Evolutionary conservation across 1,140 invertebrate species (phyloP).

Genomic region (Ceratitis capitata): DNA sequence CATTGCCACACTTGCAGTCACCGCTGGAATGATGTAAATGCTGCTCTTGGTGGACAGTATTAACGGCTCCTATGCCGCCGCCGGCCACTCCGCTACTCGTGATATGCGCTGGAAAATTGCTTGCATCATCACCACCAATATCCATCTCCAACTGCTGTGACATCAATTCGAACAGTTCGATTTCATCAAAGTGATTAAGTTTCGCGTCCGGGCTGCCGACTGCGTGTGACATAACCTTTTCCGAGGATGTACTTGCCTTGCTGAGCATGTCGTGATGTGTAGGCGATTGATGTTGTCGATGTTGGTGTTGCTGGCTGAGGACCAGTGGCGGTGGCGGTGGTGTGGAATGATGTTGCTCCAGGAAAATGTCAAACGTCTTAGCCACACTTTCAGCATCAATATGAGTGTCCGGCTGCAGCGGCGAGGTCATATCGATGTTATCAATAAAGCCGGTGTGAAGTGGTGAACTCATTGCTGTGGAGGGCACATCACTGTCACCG

Average conservation of each 20-base stretch:
- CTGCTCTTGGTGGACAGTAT: conserved; percentile 29
- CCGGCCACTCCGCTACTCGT: background rate
- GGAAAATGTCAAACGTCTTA: conserved; percentile 60
- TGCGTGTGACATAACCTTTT: background rate
- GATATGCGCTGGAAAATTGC: background rate
- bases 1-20: background rate
- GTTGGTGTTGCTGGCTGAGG: conserved; percentile 41
- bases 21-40: conserved; percentile 26
- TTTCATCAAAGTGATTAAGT: conserved; percentile 62
- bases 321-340: conserved; percentile 45
- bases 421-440: conserved; percentile 61
- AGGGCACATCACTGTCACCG: background rate
- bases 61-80: background rate
- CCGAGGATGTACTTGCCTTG: conserved; percentile 9
- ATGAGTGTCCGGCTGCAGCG: conserved; percentile 49
- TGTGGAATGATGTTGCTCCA: conserved; percentile 61
- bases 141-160: conserved; percentile 64
- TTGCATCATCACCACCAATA: conserved; percentile 60
- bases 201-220: conserved; percentile 51
- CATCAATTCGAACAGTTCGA: conserved; percentile 62
- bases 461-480: conserved; percentile 14
- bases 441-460: conserved; percentile 50
- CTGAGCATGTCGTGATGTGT: conserved; percentile 45
- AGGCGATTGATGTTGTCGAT: conserved; percentile 47
- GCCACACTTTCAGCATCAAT: conserved; percentile 56